A percentile compares a stretch with the other conserved stretches of the same genome.
Conservation (phyloP, 2,888 invertebrate species). For the Enoplolaimus lenunculus region DNA sequence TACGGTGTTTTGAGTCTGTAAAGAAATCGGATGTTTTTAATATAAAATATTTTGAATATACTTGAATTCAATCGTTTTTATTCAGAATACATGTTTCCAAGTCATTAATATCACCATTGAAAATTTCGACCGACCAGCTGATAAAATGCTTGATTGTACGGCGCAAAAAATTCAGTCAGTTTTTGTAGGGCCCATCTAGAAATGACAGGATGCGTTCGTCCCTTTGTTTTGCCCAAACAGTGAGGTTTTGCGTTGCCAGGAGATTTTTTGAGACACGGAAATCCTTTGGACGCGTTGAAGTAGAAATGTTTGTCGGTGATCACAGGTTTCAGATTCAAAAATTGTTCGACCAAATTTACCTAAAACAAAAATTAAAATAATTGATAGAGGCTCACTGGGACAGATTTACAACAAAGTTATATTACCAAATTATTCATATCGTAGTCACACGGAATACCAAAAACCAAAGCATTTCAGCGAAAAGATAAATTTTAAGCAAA, state of each 20-base stretch:
- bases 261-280: slow-evolving; percentile 57
- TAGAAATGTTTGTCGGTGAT: slow-evolving; percentile 77
- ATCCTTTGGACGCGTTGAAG: slow-evolving; percentile 77
- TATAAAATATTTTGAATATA: too few species aligned
- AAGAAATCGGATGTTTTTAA: too few species aligned
- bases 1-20: too few species aligned
- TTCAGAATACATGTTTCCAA: too few species aligned
- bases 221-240: slow-evolving; percentile 46
- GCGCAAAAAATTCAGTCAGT: slow-evolving; percentile 43
- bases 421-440: too few species aligned
- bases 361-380: too few species aligned
- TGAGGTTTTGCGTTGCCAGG: slow-evolving; percentile 35
- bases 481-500: too few species aligned
- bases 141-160: slow-evolving; percentile 46
- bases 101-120: slow-evolving; percentile 46
- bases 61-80: too few species aligned
- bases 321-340: slow-evolving; percentile 64
- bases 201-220: slow-evolving; percentile 43
- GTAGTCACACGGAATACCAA: too few species aligned
- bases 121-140: slow-evolving; percentile 43
- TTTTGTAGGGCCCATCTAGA: slow-evolving; percentile 32
- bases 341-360: slow-evolving; percentile 43
- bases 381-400: too few species aligned
- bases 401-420: too few species aligned
- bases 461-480: too few species aligned